Conservation (phyloP, 2,888 invertebrate genomes). For the Lordiphosa andalusiaca region DNA sequence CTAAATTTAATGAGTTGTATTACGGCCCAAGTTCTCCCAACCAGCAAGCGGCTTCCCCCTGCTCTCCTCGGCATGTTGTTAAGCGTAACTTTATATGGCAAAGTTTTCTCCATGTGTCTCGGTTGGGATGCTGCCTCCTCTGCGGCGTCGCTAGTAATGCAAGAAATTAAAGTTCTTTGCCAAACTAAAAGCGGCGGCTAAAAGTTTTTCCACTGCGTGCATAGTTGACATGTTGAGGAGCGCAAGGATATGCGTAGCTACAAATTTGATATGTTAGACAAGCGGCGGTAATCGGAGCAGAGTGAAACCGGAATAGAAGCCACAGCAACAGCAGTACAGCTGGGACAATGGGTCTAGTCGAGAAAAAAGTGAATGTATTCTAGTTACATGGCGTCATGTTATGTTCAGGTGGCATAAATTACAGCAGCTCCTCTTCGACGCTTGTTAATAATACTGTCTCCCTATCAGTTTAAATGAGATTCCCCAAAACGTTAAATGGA, state of each 20-base stretch:
- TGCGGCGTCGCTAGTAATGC: constrained; percentile 53
- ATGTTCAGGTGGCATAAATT: no score
- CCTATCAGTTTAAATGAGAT: no score
- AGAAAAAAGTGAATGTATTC: no score
- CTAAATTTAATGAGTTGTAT: constrained; percentile 73
- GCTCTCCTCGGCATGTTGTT: constrained; percentile 55
- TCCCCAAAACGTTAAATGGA: no score
- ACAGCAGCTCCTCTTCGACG: no score
- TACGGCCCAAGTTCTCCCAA: constrained; percentile 51
- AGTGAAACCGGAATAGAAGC: constrained; percentile 5
- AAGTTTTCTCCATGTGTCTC: constrained; percentile 61
- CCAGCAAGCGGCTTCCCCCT: constrained; percentile 7
- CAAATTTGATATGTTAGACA: constrained; percentile 75
- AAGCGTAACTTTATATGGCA: constrained; percentile 61
- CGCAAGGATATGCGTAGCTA: constrained; percentile 65
- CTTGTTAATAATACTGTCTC: no score
- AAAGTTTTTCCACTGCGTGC: constrained; percentile 54
- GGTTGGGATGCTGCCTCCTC: constrained; percentile 21
- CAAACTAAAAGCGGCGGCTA: constrained; percentile 62
- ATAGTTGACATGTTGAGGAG: constrained; percentile 66
- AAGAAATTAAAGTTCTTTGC: constrained; percentile 68
- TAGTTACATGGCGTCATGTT: no score
- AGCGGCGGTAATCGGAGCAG: constrained; percentile 38
- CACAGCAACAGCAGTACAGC: neutral
- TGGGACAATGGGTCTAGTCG: no score